Evolutionary conservation across 2,797 vertebrate genomes (phyloP), one percentile per base, ranked within the genome.

Genomic region (Pelodytes ibericus): DNA sequence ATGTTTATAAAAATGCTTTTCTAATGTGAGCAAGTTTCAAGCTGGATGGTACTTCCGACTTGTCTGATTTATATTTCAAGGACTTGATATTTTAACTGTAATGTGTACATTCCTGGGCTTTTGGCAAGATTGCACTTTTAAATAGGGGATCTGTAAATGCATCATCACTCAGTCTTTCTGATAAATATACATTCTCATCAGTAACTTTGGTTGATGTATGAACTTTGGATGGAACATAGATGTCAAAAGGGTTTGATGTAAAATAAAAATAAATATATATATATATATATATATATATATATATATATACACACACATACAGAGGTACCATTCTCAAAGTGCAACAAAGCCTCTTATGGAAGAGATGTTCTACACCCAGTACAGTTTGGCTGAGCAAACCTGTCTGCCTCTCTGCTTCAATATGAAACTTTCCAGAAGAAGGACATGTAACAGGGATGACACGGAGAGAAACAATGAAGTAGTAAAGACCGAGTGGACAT

Each of bases 251-350:
- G 33, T 36, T 36, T 36, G 13, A 36, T 36, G 5, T 5, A 4
- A 30, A 44, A 60, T 20, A 9, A 44, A 22, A 18, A 59, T n/a
- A 59, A 30, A 61, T 16, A 29, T 26, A 13, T 36, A 1, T 25
- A 47, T 8, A 66, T 3, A 44, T n/a, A 60, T 20, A 9, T 29
- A 22, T 9, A 59, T n/a, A 59, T 22, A 61, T 16, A 29, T 26
- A 13, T 36, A 1, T 25, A 47, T 8, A 66, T 3, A 44, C n/a
- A 44, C 11, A 44, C 7, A 44, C 13, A 44, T 25, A 57, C 62
- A 66, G 53, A 25, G 59, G 75, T 79, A 79, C 74, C 74, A 76
- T 30, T 71, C 57, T 63, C 47, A 72, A 67, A 68, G 76, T 72
- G 76, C 76, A 72, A 67, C 62, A 67, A 33, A 26, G 22, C 66